Conservation (phyloP, 2,888 invertebrate genomes). For the Oligia latruncula region DNA sequence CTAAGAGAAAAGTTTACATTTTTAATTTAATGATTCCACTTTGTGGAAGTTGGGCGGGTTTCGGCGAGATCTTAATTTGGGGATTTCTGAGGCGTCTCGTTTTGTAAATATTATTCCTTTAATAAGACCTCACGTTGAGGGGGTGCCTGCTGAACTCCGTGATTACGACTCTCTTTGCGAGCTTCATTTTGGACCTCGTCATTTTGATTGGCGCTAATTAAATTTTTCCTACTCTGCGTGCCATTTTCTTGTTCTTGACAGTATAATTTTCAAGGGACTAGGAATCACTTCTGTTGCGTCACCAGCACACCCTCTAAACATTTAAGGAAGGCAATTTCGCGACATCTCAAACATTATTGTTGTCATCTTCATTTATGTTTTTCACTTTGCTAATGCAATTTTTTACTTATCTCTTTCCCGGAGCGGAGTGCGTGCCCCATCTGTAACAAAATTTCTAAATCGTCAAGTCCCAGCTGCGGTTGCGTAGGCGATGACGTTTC, state of each 20-base stretch:
- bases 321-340: slow-evolving; percentile 83
- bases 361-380: slow-evolving; percentile 86
- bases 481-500: slow-evolving; percentile 88
- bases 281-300: slow-evolving; percentile 83
- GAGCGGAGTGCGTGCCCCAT: slow-evolving; percentile 87
- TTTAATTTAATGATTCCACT: slow-evolving; percentile 91
- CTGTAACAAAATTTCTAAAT: slow-evolving; percentile 89
- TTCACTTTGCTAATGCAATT: slow-evolving; percentile 89
- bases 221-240: slow-evolving; percentile 88
- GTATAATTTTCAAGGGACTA: slow-evolving; percentile 85
- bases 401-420: slow-evolving; percentile 86
- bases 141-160: slow-evolving; percentile 89
- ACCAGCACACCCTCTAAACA: slow-evolving; percentile 85
- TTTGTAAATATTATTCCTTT: slow-evolving; percentile 91
- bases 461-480: slow-evolving; percentile 88
- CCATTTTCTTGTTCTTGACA: slow-evolving; percentile 89
- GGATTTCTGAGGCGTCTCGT: slow-evolving; percentile 91
- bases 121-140: slow-evolving; percentile 90
- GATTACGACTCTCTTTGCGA: slow-evolving; percentile 90
- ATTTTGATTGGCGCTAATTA: slow-evolving; percentile 91
- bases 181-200: slow-evolving; percentile 90
- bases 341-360: slow-evolving; percentile 84
- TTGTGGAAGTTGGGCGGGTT: slow-evolving; percentile 91
- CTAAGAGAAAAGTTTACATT: slow-evolving; percentile 91
- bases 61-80: slow-evolving; percentile 90